Base-by-base conservation (phyloP, 2,113 vertebrate genomes). In the Theropithecus gelada region DNA sequence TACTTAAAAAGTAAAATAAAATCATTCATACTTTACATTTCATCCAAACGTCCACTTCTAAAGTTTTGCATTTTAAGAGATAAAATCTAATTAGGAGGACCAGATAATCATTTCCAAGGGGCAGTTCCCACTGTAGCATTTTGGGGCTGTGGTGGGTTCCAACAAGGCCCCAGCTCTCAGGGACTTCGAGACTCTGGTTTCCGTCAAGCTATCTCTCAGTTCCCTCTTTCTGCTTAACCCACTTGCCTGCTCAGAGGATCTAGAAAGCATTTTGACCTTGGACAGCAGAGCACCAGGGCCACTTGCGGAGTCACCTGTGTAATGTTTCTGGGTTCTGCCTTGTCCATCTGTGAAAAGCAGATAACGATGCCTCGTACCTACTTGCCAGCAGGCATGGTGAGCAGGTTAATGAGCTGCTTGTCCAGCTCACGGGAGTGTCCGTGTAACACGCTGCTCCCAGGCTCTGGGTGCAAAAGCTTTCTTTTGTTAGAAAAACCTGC, bases 321-420 rank as follows among this genome's bases (percentile, higher is more conserved):
- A 68, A 64, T 8, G 40, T 13, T 30, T 17, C 52, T 2, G 45
- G 76, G 32, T 2, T 61, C 85, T 48, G 57, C 55, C 48, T 50
- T 55, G 38, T 52, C 50, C 86, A 3, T 40, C 38, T 22, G 55
- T 72, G 45, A 45, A 55, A 80, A 66, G 35, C 12, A 3, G 4
- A 8, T 7, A 50, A 45, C 0, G 5, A 20, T 35, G 30, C 70
- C 16, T 70, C 72, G 78, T 10, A 3, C 72, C 73, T n/a, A 9
- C 11, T 7, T 0, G 2, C 73, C 75, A 52, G 4, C 1, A 0
- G 57, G 52, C 45, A 6, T 5, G 2, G 35, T 0, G 0, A 13
- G n/a, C n/a, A 66, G 61, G 48, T 59, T 75, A 50, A 89, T 0
- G 4, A 84, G 93, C 57, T 52, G 5, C 52, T 38, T 1, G 30